A percentile compares a stretch with the other conserved stretches of the same genome.
Conservation (phyloP, 2,888 invertebrate species). For the Sphecodes monilicornis region DNA sequence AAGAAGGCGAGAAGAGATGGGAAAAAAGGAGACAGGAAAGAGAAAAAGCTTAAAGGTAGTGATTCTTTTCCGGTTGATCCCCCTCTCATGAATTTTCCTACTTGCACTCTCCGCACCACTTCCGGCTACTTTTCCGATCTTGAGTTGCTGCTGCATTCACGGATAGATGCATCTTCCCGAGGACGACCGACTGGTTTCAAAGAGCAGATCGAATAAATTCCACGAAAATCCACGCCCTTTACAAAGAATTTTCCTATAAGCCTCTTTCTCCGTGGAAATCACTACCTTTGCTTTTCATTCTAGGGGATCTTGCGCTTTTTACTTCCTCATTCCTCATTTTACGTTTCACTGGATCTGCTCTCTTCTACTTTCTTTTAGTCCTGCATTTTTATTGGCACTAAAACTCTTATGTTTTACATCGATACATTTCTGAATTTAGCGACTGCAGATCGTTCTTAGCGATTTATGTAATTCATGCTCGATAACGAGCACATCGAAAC, state of each 20-base stretch:
- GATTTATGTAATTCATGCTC: background rate
- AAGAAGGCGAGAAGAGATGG: background rate
- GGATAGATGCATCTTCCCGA: constrained; percentile 36
- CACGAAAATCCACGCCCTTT: constrained; percentile 49
- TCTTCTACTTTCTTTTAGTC: background rate
- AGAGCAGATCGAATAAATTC: constrained; percentile 56
- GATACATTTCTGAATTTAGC: background rate
- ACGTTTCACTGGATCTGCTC: constrained; percentile 30
- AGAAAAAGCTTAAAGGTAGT: constrained; percentile 35
- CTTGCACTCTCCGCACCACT: constrained; percentile 65
- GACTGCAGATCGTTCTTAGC: background rate
- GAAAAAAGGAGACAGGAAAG: background rate
- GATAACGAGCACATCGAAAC: background rate
- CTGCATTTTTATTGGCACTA: background rate
- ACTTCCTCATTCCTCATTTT: constrained; percentile 20
- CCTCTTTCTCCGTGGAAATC: constrained; percentile 39
- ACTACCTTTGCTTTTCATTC: constrained; percentile 21
- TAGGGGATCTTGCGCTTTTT: background rate
- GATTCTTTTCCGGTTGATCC: constrained; percentile 71
- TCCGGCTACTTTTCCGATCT: constrained; percentile 68
- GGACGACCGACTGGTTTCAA: constrained; percentile 34
- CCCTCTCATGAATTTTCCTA: constrained; percentile 72
- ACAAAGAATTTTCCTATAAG: constrained; percentile 50
- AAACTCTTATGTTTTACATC: background rate
- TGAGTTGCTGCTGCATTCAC: constrained; percentile 34